A percentile compares a stretch with the other conserved stretches of the same genome.
These are phyloP conservation scores for Leucopsar rothschildi DNA, from an alignment of 2,113 vertebrate genomes.

Conservation along the genomic window DNA sequence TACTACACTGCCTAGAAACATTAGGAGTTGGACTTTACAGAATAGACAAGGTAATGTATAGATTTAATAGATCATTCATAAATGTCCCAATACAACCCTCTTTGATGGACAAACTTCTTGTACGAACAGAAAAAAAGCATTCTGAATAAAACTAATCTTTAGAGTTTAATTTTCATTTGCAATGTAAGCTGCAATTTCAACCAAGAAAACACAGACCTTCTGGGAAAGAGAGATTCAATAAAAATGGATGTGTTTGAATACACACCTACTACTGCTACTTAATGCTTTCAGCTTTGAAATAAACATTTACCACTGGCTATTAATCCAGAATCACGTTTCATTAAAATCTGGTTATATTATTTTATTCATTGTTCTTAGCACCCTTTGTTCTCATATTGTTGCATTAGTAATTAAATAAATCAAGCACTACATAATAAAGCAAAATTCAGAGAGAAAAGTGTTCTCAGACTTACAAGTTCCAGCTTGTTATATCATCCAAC, in stretches of 20 bases:
- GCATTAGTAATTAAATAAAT: background rate
- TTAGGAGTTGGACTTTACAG: background rate
- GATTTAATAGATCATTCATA: background rate
- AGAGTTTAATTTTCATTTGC: background rate
- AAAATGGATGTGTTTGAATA: background rate
- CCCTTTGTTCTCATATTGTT: background rate
- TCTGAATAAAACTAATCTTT: background rate
- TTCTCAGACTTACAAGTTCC: background rate
- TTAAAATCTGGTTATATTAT: background rate
- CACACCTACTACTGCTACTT: background rate
- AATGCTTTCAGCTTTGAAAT: background rate
- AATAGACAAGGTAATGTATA: background rate
- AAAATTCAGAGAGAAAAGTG: background rate
- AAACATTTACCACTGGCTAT: background rate
- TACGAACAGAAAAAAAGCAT: background rate
- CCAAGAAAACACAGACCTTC: background rate
- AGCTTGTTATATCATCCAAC: background rate
- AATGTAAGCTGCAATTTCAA: background rate
- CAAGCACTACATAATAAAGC: fast-evolving
- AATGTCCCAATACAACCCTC: background rate
- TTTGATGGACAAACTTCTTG: background rate
- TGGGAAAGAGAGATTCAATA: background rate
- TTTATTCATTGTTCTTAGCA: background rate
- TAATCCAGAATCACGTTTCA: background rate
- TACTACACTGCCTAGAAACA: background rate